phyloP scores from a whole-genome alignment of 2,113 vertebrate species.

The Microtus richardsoni region DNA sequence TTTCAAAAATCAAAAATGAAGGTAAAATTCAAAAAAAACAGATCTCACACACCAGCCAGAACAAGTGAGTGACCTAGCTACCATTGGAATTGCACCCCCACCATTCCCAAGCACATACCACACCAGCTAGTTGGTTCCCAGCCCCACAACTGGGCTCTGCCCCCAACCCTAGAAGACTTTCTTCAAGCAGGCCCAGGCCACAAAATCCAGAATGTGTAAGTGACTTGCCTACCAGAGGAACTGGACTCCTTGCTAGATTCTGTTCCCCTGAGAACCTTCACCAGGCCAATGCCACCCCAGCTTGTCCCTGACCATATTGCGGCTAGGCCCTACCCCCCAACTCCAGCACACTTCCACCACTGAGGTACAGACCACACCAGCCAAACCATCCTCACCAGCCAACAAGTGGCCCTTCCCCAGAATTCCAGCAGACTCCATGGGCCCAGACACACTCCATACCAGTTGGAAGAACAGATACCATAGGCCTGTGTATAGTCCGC shows the following conservation, averaged over 20 bases:
- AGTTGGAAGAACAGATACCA: no score
- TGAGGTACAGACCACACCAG: background rate
- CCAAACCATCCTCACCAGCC: no score
- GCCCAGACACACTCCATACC: no score
- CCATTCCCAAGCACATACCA: no score
- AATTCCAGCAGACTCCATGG: no score
- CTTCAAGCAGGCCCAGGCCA: background rate
- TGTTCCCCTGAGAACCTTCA: background rate
- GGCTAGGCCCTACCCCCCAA: background rate
- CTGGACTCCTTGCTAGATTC: background rate
- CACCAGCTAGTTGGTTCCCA: no score
- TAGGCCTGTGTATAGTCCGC: no score
- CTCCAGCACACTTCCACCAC: background rate
- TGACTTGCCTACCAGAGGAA: background rate
- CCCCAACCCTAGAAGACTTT: no score
- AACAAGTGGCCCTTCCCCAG: no score
- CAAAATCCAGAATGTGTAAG: background rate
- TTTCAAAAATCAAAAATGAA: background rate
- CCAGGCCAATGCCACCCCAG: background rate
- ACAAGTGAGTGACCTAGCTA: background rate
- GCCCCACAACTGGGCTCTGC: no score
- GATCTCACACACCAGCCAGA: background rate
- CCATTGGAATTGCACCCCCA: background rate
- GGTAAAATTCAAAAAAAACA: background rate
- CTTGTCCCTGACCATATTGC: rapidly evolving